Evolutionary conservation across 2,113 vertebrate species (phyloP).

Genomic region (Cyprinodon tularosa): DNA sequence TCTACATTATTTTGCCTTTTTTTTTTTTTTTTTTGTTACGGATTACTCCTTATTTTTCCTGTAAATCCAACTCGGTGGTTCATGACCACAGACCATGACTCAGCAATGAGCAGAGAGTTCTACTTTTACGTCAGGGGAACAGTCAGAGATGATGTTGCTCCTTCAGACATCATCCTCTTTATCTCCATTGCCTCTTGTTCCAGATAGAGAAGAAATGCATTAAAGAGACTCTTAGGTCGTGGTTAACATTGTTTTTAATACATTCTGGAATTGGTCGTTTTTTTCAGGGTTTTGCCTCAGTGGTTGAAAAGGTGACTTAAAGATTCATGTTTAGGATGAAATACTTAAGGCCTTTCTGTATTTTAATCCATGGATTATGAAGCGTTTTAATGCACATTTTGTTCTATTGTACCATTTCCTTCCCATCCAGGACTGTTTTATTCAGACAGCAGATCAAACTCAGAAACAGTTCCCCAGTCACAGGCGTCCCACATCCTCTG

Average conservation of each 20-base stretch:
- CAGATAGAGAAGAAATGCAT: background rate
- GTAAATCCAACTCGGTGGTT: slow-evolving; percentile 10
- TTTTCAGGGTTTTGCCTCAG: background rate
- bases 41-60: background rate
- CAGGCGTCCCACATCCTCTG: background rate
- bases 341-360: too few species aligned
- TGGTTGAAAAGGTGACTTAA: too few species aligned
- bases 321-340: too few species aligned
- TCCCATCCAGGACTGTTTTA: background rate
- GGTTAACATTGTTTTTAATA: background rate
- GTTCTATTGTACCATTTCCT: background rate
- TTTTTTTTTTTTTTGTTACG: background rate
- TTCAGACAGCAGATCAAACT: background rate
- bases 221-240: background rate
- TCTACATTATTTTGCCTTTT: background rate
- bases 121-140: background rate
- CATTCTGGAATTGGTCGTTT: background rate
- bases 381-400: background rate
- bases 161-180: background rate
- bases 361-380: too few species aligned
- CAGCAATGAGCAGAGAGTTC: background rate
- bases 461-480: too few species aligned
- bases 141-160: background rate
- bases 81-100: background rate
- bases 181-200: background rate